phyloP scores from a whole-genome alignment of 2,797 vertebrate species.

The Aplochiton taeniatus region DNA sequence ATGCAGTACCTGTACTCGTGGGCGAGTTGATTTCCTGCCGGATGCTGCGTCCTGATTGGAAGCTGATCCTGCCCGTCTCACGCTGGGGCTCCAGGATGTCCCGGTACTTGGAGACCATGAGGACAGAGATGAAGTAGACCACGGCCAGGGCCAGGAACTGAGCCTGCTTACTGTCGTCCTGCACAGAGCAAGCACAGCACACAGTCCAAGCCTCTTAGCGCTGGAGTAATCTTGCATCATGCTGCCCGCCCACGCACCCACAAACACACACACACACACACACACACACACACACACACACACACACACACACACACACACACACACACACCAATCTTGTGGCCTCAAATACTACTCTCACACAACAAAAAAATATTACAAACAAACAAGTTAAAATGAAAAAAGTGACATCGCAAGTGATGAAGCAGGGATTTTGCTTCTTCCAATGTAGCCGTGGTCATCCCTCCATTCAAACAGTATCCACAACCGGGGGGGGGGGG shows the following conservation, averaged over 20 bases:
- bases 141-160: constrained; percentile 97
- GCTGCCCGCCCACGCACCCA: too few relatives aligned
- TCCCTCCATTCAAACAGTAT: background rate
- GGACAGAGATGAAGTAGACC: constrained; percentile 98
- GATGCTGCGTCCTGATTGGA: constrained; percentile 92
- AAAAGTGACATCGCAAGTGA: too few relatives aligned
- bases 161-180: constrained; percentile 99
- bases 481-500: background rate
- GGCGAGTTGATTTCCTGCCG: constrained; percentile 99
- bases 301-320: too few relatives aligned
- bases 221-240: background rate
- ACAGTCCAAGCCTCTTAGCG: background rate
- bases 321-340: too few relatives aligned
- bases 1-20: constrained; percentile 90
- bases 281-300: too few relatives aligned
- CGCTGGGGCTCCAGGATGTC: constrained; percentile 97
- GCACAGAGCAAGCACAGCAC: constrained; percentile 38
- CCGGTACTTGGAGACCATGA: constrained; percentile 99
- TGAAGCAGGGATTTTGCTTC: too few relatives aligned
- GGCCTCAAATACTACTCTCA: too few relatives aligned
- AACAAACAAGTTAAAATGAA: too few relatives aligned
- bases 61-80: constrained; percentile 92
- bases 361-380: too few relatives aligned
- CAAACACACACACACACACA: too few relatives aligned
- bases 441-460: too few relatives aligned